Conservation (phyloP, 2,797 vertebrate genomes). For the Lates japonicus region DNA sequence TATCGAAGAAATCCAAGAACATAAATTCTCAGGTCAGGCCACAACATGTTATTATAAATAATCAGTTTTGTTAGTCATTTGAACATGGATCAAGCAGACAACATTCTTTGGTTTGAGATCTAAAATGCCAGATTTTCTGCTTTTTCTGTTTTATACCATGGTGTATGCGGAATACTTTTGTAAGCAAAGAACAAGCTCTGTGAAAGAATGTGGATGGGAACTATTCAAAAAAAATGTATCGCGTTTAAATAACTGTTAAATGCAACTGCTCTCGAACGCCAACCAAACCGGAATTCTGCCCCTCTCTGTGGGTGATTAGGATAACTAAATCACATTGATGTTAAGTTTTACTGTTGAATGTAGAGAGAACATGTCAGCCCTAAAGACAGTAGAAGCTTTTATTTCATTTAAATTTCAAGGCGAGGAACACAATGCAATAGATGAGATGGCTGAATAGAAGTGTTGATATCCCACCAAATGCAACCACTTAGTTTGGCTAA, state of each 20-base stretch:
- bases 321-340: background rate
- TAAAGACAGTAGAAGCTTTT: background rate
- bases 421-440: slow-evolving; percentile 8
- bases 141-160: background rate
- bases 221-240: slow-evolving; percentile 1
- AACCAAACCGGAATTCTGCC: slow-evolving; percentile 1
- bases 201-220: background rate
- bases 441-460: slow-evolving; percentile 12
- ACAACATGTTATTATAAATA: slow-evolving; percentile 27
- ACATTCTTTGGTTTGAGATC: background rate
- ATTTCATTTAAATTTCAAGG: background rate
- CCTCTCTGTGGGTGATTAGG: background rate
- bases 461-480: slow-evolving; percentile 41
- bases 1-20: background rate
- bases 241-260: background rate
- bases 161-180: background rate
- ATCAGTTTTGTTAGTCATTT: slow-evolving; percentile 20
- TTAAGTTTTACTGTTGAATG: slow-evolving; percentile 1
- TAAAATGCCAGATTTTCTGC: background rate
- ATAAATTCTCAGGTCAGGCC: slow-evolving; percentile 9
- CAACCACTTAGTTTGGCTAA: slow-evolving; percentile 49
- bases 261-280: background rate
- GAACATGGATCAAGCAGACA: background rate
- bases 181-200: background rate
- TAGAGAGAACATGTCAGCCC: background rate